phyloP scores from a whole-genome alignment of 2,797 vertebrate genomes.

The Channallabes apus region DNA sequence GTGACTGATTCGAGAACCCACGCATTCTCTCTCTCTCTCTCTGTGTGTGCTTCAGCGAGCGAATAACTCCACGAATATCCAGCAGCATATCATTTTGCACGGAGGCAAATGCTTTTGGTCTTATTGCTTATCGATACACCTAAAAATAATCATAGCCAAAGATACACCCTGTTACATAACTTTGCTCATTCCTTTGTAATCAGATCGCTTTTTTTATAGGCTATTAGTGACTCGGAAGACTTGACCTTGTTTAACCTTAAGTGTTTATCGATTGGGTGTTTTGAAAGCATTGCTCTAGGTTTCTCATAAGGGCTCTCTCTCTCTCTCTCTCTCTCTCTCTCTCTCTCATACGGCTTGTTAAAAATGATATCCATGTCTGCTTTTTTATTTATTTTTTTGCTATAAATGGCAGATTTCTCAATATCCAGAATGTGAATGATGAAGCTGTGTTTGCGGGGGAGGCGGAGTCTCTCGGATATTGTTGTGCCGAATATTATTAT shows the following conservation, averaged over 20 bases:
- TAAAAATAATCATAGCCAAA: conserved; percentile 12
- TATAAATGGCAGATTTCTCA: neutral
- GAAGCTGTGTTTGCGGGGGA: neutral
- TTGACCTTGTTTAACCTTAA: conserved; percentile 1
- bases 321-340: neutral
- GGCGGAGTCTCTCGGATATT: neutral
- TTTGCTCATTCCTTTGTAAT: neutral
- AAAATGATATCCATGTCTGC: neutral
- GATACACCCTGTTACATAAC: conserved; percentile 16
- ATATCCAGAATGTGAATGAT: neutral
- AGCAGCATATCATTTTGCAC: conserved; percentile 5
- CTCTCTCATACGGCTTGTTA: neutral
- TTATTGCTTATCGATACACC: conserved; percentile 22
- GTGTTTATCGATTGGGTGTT: neutral
- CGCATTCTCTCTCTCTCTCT: conserved; percentile 3
- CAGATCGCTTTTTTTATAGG: neutral
- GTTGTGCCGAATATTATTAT: too few relatives aligned
- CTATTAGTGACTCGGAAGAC: neutral
- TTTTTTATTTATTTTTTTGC: neutral
- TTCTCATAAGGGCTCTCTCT: neutral
- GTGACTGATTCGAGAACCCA: conserved; percentile 29
- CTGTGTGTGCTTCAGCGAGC: neutral
- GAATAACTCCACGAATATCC: conserved; percentile 26
- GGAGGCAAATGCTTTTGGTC: neutral
- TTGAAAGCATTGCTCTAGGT: neutral